Base-by-base conservation (phyloP, 53 echinoderm and acorn worm species). In the Apostichopus leukothele region DNA sequence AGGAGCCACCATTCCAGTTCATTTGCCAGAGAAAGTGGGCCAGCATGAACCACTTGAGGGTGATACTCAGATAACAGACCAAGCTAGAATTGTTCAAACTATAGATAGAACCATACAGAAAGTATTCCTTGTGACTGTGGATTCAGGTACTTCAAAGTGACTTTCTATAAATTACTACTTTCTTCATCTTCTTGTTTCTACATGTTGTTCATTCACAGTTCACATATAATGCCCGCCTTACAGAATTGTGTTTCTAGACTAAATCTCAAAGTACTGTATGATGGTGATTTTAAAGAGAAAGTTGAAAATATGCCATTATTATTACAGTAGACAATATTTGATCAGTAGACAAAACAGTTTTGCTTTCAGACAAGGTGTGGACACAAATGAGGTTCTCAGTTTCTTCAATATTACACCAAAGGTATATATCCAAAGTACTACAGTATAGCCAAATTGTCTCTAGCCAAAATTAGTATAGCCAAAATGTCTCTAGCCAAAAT, bases 41-140 rank as follows among this genome's bases (percentile, higher is more conserved):
- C 71, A 71, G 18, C 18, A 19, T 4, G 18, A 6, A 18, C n/a
- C 13, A n/a, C 6, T 71, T 0, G 71, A 18, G 6, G 55, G 55
- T n/a, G 81, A 81, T 5, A 79, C 50, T 16, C 50, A 79, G 51
- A 81, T 81, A 57, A 50, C 81, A 18, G 11, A 86, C 26, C 26
- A 86, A 21, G 67, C 67, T 14, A 68, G 51, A 51, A 61, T 21
- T 23, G 50, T 51, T 63, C 86, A 66, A n/a, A 18, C 68, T 23
- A 66, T 93, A 16, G 95, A 95, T 73, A 67, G 89, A 5, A 90
- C 94, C 88, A 95, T 96, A 13, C 95, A 96, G 90, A 91, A 84
- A 27, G 73, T 96, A 14, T 96, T 96, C 74, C 93, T 93, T 12
- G 91, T 96, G 13, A 96, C 96, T 27, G 91, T 96, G 51, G 95